Evolutionary conservation across 2,797 vertebrate genomes (phyloP).

Genomic region (Mastacembelus armatus): DNA sequence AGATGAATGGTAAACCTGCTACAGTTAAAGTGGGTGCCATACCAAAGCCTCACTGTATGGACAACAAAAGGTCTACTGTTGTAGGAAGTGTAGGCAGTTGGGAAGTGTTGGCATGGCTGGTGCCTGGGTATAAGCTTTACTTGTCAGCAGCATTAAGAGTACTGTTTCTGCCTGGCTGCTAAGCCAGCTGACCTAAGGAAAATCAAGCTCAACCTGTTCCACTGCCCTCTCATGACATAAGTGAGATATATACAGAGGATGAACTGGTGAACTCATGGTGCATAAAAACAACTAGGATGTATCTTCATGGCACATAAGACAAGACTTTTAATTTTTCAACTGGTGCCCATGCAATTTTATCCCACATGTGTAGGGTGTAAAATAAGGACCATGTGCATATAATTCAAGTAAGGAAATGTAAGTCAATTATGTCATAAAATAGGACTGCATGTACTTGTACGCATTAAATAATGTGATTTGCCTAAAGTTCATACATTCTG

Average conservation of each 20-base stretch:
- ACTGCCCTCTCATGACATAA: conserved; percentile 40
- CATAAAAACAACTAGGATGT: conserved; percentile 10
- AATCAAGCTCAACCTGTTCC: conserved; percentile 79
- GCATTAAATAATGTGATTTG: background rate
- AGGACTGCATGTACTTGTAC: background rate
- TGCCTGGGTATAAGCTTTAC: conserved; percentile 72
- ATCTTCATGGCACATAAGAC: background rate
- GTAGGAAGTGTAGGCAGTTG: conserved; percentile 63
- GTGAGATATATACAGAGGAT: conserved; percentile 42
- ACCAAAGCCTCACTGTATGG: conserved; percentile 51
- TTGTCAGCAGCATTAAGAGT: conserved; percentile 70
- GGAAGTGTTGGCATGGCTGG: conserved; percentile 62
- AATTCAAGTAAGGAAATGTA: background rate
- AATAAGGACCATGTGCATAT: background rate
- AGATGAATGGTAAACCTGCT: conserved; percentile 60
- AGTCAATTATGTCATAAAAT: background rate
- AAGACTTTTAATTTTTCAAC: conserved; percentile 5
- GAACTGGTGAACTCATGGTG: conserved; percentile 45
- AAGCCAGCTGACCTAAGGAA: conserved; percentile 71
- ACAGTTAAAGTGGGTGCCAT: conserved; percentile 41
- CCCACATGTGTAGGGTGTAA: background rate
- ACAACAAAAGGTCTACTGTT: conserved; percentile 76
- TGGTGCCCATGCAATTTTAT: background rate
- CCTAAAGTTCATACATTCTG: background rate
- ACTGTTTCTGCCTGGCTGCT: conserved; percentile 64